Conservation (phyloP, 2,113 vertebrate species). For the Ameiurus melas region DNA sequence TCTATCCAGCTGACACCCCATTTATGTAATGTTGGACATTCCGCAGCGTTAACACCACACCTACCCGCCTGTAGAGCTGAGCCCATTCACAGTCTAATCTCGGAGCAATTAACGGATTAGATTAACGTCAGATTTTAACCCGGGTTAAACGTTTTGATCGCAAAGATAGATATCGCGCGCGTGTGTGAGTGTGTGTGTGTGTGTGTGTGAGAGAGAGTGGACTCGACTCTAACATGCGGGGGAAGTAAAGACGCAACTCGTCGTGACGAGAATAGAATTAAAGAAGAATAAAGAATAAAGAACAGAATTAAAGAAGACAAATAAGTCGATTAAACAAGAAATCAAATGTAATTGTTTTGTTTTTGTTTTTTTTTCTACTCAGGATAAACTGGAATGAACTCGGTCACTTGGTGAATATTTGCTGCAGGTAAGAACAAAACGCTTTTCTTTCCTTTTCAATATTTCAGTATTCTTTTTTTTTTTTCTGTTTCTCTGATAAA, state of each 20-base stretch:
- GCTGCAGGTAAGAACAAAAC: conserved; percentile 27
- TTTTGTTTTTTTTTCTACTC: neutral
- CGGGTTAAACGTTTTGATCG: neutral
- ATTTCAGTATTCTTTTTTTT: neutral
- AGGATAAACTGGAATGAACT: conserved; percentile 9
- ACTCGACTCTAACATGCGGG: neutral
- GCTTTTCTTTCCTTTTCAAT: neutral
- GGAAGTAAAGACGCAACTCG: conserved; percentile 14
- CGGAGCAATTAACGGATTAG: neutral
- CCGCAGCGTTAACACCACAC: conserved; percentile 4
- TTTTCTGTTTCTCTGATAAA: neutral
- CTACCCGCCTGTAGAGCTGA: neutral
- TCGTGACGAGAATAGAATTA: neutral
- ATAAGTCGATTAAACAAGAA: neutral
- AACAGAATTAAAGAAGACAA: neutral
- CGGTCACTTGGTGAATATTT: neutral
- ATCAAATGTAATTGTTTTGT: neutral
- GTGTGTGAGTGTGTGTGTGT: neutral
- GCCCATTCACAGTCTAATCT: neutral
- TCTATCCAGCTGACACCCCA: conserved; percentile 11
- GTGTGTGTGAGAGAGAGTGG: fast-evolving
- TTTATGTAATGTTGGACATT: conserved; percentile 44
- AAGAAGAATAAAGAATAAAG: no score
- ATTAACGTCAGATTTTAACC: neutral
- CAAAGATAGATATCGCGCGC: no score